Base-by-base conservation (phyloP, 2,888 invertebrate genomes). In the Galerucella calmariensis region DNA sequence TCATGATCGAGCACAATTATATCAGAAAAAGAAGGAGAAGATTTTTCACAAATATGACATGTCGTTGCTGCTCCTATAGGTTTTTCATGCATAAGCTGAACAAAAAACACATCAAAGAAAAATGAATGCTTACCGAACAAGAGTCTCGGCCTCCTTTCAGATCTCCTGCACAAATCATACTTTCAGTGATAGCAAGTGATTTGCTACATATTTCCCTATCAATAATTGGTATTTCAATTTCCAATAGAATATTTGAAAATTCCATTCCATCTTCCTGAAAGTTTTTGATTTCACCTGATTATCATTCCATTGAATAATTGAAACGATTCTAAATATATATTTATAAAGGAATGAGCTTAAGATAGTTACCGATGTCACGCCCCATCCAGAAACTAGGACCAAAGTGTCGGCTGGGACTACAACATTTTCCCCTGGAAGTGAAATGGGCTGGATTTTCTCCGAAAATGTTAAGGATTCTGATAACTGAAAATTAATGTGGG, bases 161-260 rank as follows among this genome's bases (percentile, higher is more conserved):
- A 72, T 74, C 78, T 9, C 81, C 82, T 35, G 83, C 83, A 72
- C 83, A 83, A 27, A 82, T 69, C 82, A 83, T 83, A 16, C 77
- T 78, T 2, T 72, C 72, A 2, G 81, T 82, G 51, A 83, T 76
- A 24, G 35, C 20, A 6, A 77, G 27, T 58, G 35, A 62, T 9
- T 44, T 58, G 20, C 65, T 72, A 24, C 78, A 78, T 48, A 20
- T 46, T 11, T 68, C 48, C 67, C 76, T 67, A 46, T 76, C 48
- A n/a, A 76, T 62, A 14, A 63, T 62, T 12, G 48, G 53, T 41
- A 78, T 58, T 51, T 68, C 74, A 10, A 75, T 67, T 16, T 75
- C 79, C 14, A 71, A 66, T 27, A 79, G 41, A 20, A 79, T 69
- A 44, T 74, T 56, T 35, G 75, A 70, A 59, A 12, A 62, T n/a